Evolutionary conservation across 2,113 vertebrate species (phyloP).

Genomic region (Vombatus ursinus): DNA sequence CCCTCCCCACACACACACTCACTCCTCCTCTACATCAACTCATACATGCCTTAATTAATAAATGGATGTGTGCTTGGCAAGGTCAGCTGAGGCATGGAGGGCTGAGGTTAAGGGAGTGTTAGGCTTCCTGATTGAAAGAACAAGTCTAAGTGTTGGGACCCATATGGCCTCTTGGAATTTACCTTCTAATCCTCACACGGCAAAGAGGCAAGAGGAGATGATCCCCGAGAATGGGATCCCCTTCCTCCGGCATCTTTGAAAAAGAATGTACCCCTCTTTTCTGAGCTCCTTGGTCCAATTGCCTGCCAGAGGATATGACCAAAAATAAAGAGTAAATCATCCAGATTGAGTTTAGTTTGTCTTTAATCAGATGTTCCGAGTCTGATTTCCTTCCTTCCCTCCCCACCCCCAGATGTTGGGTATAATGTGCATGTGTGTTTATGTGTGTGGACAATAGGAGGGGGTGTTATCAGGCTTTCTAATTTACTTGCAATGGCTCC

Average conservation of each 20-base stretch:
- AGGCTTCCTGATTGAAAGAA: not conserved
- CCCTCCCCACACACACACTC: not conserved
- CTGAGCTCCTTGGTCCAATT: not conserved
- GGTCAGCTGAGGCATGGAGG: not conserved
- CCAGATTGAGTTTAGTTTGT: not conserved
- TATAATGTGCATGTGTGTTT: not conserved
- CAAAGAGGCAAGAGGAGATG: not conserved
- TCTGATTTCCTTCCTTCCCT: not conserved
- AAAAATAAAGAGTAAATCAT: not conserved
- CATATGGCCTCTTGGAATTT: not conserved
- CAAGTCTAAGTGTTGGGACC: not conserved
- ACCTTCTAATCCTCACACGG: not conserved
- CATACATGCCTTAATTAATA: not conserved
- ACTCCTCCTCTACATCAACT: not conserved
- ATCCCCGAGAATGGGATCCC: not conserved
- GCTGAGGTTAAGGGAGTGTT: not conserved
- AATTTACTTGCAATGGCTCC: not conserved
- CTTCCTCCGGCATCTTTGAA: constrained; percentile 9
- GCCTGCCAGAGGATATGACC: not conserved
- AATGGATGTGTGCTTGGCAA: constrained; percentile 10
- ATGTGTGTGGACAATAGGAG: not conserved
- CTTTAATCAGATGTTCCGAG: not conserved
- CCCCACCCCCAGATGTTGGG: not conserved
- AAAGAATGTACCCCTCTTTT: not conserved
- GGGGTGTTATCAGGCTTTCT: not conserved